Evolutionary conservation across 2,113 vertebrate genomes (phyloP).

Genomic region (Nerophis lumbriciformis): DNA sequence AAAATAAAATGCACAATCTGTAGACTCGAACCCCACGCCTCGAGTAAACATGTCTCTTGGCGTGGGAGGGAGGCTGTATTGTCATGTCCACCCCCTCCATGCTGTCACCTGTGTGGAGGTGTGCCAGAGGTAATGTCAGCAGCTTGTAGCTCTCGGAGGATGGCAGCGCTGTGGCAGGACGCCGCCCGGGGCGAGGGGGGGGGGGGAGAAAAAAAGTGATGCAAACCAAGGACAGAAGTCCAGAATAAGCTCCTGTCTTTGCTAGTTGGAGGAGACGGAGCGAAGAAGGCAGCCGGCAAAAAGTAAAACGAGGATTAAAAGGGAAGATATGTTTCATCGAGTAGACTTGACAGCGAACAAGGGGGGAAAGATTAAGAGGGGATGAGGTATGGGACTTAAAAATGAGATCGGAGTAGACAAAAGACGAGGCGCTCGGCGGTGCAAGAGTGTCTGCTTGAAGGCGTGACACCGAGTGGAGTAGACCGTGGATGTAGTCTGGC

Average conservation of each 20-base stretch:
- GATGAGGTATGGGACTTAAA: constrained; percentile 16
- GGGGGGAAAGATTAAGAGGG: constrained; percentile 10
- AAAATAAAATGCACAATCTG: constrained; percentile 7
- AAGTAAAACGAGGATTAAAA: neutral
- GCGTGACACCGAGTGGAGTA: constrained; percentile 54
- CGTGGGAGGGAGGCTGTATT: constrained; percentile 11
- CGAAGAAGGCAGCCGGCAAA: constrained; percentile 27
- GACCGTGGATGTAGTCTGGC: constrained; percentile 51
- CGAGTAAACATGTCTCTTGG: neutral
- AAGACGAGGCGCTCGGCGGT: constrained; percentile 19
- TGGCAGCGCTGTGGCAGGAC: constrained; percentile 49
- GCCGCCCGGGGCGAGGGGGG: constrained; percentile 31
- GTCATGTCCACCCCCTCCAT: constrained; percentile 41
- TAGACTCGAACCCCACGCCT: neutral
- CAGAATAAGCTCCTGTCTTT: constrained; percentile 39
- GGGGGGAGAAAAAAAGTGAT: constrained; percentile 34
- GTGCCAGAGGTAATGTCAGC: constrained; percentile 74
- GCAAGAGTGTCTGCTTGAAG: constrained; percentile 31
- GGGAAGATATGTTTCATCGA: constrained; percentile 26
- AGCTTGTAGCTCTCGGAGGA: constrained; percentile 56
- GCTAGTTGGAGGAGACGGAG: constrained; percentile 26
- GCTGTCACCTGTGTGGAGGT: constrained; percentile 66
- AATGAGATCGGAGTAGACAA: constrained; percentile 33
- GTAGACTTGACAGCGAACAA: constrained; percentile 19
- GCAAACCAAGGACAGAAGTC: constrained; percentile 44